These are phyloP conservation scores for Tiliacea aurago DNA, from an alignment of 2,888 invertebrate genomes.

Conservation along the genomic window DNA sequence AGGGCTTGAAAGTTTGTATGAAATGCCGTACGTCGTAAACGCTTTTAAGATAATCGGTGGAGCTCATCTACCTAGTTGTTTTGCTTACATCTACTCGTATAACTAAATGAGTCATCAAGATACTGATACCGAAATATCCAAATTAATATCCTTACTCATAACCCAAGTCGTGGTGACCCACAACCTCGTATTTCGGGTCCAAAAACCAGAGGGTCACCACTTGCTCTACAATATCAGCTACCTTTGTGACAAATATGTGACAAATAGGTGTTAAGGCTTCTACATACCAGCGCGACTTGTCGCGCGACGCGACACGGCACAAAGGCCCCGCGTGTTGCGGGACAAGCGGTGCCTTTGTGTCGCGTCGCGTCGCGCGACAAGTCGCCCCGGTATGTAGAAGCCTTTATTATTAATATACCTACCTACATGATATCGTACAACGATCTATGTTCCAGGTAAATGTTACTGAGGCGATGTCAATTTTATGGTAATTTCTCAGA, in stretches of 20 bases:
- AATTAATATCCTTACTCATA: not conserved
- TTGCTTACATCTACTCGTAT: not conserved
- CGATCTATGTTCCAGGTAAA: slow-evolving; percentile 12
- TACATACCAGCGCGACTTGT: too few relatives aligned
- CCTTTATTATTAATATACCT: not conserved
- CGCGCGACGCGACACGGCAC: too few relatives aligned
- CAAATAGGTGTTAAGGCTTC: too few relatives aligned
- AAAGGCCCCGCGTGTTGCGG: too few relatives aligned
- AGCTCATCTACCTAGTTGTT: not conserved
- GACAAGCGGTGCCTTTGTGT: too few relatives aligned
- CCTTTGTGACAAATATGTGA: slow-evolving; percentile 3
- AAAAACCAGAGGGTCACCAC: not conserved
- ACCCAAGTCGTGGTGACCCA: not conserved
- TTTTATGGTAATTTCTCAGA: slow-evolving; percentile 54
- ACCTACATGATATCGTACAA: not conserved
- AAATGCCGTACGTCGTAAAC: too few relatives aligned
- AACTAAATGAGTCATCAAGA: not conserved
- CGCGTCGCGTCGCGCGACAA: too few relatives aligned
- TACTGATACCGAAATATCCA: not conserved
- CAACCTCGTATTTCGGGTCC: not conserved
- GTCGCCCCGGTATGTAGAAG: too few relatives aligned
- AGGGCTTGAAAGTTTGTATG: too few relatives aligned
- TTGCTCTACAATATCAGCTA: not conserved
- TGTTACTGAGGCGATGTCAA: slow-evolving; percentile 30
- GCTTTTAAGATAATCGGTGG: not conserved